Percentiles rank a stretch among this genome's conserved stretches.
phyloP scores from a whole-genome alignment of 1,140 invertebrate genomes.

The Rhynchophorus ferrugineus region DNA sequence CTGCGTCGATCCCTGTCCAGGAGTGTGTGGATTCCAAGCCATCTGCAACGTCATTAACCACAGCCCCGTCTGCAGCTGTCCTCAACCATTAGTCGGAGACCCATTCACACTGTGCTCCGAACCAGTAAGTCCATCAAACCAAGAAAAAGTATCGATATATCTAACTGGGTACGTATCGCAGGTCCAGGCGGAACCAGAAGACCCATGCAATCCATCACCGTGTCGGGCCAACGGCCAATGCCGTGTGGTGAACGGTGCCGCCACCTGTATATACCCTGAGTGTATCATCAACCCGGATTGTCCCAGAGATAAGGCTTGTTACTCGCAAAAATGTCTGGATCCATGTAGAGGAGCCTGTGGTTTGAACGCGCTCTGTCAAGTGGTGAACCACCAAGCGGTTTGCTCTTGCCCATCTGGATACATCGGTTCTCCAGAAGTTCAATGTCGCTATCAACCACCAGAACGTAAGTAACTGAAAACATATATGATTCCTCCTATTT shows the following conservation, averaged over 20 bases:
- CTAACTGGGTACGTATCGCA: constrained; percentile 10
- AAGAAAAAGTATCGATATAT: constrained; percentile 20
- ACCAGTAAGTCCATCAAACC: constrained; percentile 32
- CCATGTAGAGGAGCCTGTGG: constrained; percentile 76
- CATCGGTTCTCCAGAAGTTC: constrained; percentile 68
- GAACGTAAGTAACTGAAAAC: constrained; percentile 13
- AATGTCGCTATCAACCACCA: constrained; percentile 51
- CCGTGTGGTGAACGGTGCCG: constrained; percentile 57
- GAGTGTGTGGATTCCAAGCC: constrained; percentile 61
- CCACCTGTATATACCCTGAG: constrained; percentile 74
- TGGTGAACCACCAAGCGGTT: constrained; percentile 70
- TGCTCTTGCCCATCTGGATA: constrained; percentile 75
- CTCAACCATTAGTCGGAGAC: constrained; percentile 61
- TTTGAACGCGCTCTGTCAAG: constrained; percentile 75
- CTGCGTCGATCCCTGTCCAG: constrained; percentile 67
- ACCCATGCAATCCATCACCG: constrained; percentile 75
- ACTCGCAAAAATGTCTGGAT: constrained; percentile 71
- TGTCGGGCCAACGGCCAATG: constrained; percentile 76
- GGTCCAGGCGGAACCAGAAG: constrained; percentile 40
- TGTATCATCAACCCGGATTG: constrained; percentile 81
- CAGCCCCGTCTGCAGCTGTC: constrained; percentile 72
- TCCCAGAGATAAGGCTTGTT: constrained; percentile 70
- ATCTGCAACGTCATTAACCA: constrained; percentile 68
- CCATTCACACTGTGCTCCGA: constrained; percentile 63
- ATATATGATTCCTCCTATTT: neutral